phyloP scores from a whole-genome alignment of 2,797 vertebrate species.

The Lutjanus campechanus region DNA sequence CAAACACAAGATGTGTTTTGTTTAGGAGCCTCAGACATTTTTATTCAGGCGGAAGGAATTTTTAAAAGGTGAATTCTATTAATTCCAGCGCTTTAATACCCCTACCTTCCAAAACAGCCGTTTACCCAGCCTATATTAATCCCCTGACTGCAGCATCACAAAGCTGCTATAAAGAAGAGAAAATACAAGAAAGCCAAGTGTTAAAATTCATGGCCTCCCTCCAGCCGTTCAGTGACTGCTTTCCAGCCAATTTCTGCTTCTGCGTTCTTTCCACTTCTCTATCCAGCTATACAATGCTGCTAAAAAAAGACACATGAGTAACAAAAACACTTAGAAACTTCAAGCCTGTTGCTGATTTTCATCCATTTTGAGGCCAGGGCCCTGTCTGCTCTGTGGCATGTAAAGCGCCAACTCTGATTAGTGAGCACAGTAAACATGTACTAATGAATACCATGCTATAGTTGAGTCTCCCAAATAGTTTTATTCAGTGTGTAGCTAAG shows the following conservation, averaged over 20 bases:
- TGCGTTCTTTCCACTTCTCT: slow-evolving; percentile 73
- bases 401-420: slow-evolving; percentile 72
- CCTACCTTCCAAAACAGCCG: slow-evolving; percentile 15
- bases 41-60: slow-evolving; percentile 13
- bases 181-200: slow-evolving; percentile 47
- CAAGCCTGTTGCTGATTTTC: slow-evolving; percentile 68
- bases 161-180: slow-evolving; percentile 32
- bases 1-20: neutral
- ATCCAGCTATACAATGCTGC: slow-evolving; percentile 69
- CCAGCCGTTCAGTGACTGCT: slow-evolving; percentile 45
- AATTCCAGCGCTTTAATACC: slow-evolving; percentile 32
- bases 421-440: slow-evolving; percentile 61
- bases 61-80: slow-evolving; percentile 25
- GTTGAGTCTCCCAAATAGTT: slow-evolving; percentile 29
- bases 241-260: slow-evolving; percentile 49
- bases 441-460: slow-evolving; percentile 69
- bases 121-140: slow-evolving; percentile 37
- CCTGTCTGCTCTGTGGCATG: slow-evolving; percentile 64
- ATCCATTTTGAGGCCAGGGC: slow-evolving; percentile 52
- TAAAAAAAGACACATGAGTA: slow-evolving; percentile 75
- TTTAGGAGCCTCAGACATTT: slow-evolving; percentile 1
- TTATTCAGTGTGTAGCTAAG: slow-evolving; percentile 5
- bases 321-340: slow-evolving; percentile 69
- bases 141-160: slow-evolving; percentile 24
- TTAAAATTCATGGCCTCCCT: slow-evolving; percentile 51